Evolutionary conservation across 2,797 vertebrate species (phyloP), one percentile per base, ranked within the genome.

Genomic region (Alosa sapidissima): DNA sequence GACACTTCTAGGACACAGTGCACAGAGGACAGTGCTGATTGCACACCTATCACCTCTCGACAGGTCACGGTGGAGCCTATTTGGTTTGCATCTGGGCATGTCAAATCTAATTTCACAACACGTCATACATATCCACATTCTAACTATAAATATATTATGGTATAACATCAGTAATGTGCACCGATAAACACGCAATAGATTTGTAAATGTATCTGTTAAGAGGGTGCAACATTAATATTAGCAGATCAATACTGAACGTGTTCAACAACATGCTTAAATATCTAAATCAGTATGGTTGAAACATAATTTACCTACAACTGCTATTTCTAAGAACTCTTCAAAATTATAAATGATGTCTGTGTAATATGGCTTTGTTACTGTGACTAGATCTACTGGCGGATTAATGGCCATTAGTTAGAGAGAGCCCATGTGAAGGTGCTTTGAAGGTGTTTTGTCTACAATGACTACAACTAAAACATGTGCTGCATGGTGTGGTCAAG

Each of bases 71-170:
- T 16, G 1, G 41, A 21, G 41, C 6, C 45, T 78, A 78, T 78
- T 7, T 47, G 8, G 72, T 4, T 21, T 78, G 36, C 36, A 78
- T 78, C 72, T 45, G 7, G 16, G 72, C 72, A 47, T 78, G 72
- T 78, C 72, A 78, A 21, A 78, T 78, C 41, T 78, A 78, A 47
- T 78, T 78, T 78, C 72, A 78, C 41, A 78, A 78, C 72, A 19
- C 3, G 19, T 21, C 72, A 45, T 47, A 78, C 41, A 41, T 21
- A 47, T 45, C 41, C 36, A 78, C 72, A 41, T 78, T 78, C 21
- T 47, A 21, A 47, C 14, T 28, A 72, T 19, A 78, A 78, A 78
- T 45, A 7, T 41, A 19, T 13, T 33, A 72, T 9, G 6, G 54
- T 55, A 55, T 21, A 24, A 62, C 7, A 24, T 62, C 21, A 62